Percentiles rank a stretch among this genome's conserved stretches.
These are phyloP conservation scores for Thera britannica DNA, from an alignment of 2,888 invertebrate genomes.

Conservation along the genomic window DNA sequence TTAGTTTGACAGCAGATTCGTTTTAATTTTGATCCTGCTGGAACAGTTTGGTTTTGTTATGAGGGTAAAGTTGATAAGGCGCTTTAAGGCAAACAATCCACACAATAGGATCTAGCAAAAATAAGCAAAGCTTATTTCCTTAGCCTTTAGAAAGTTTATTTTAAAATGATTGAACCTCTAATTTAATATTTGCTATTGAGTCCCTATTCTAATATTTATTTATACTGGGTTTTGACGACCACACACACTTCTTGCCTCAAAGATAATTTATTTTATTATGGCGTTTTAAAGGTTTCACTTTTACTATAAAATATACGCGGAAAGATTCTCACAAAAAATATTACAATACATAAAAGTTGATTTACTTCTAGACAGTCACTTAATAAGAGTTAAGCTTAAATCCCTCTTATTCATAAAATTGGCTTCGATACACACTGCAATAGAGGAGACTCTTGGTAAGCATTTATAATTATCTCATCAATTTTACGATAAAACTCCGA, in stretches of 20 bases:
- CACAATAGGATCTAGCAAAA: too few relatives aligned
- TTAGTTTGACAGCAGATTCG: slow-evolving; percentile 45
- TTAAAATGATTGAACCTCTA: too few relatives aligned
- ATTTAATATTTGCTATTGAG: neutral
- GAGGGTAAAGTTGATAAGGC: too few relatives aligned
- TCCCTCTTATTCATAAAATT: slow-evolving; percentile 24
- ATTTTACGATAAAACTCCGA: too few relatives aligned
- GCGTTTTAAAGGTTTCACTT: slow-evolving; percentile 8
- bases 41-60: too few relatives aligned
- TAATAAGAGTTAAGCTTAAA: slow-evolving; percentile 64
- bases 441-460: too few relatives aligned
- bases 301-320: slow-evolving; percentile 14
- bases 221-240: slow-evolving; percentile 6
- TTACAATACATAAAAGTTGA: slow-evolving; percentile 44
- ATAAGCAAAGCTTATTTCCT: too few relatives aligned
- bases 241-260: slow-evolving; percentile 8
- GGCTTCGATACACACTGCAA: neutral
- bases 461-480: too few relatives aligned
- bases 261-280: slow-evolving; percentile 3
- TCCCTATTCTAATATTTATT: slow-evolving; percentile 9
- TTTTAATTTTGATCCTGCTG: neutral
- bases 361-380: slow-evolving; percentile 49
- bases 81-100: too few relatives aligned
- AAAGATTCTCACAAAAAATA: slow-evolving; percentile 35
- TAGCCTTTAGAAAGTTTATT: too few relatives aligned